These are phyloP conservation scores for Drosophila paranaensis DNA, from an alignment of 2,888 invertebrate species.

Conservation along the genomic window DNA sequence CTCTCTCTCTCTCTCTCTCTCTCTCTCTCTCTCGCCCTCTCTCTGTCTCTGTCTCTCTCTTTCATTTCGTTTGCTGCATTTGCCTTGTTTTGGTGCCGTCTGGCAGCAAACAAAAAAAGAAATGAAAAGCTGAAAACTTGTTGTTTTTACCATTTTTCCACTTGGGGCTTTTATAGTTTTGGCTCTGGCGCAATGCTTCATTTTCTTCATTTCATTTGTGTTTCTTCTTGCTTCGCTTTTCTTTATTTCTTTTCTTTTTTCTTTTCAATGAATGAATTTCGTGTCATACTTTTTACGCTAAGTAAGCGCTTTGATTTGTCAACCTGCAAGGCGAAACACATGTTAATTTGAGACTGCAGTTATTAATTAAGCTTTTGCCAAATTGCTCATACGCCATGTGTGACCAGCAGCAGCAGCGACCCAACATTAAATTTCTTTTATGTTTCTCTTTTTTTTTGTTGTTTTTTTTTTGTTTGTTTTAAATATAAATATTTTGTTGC, in stretches of 20 bases:
- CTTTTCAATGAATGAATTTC: constrained; percentile 68
- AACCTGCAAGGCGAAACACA: constrained; percentile 59
- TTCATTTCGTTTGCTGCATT: constrained; percentile 46
- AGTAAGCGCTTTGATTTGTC: constrained; percentile 72
- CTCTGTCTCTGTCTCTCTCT: constrained; percentile 28
- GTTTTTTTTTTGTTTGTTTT: not conserved
- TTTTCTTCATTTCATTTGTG: constrained; percentile 16
- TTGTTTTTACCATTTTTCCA: constrained; percentile 44
- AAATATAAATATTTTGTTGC: not conserved
- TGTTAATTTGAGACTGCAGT: constrained; percentile 61
- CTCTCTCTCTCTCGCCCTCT: constrained; percentile 32
- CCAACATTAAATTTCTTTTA: constrained; percentile 49
- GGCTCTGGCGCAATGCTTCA: constrained; percentile 24
- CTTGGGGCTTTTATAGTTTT: constrained; percentile 23
- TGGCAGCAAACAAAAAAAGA: constrained; percentile 33
- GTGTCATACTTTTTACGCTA: constrained; percentile 69
- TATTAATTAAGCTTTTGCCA: constrained; percentile 52
- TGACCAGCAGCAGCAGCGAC: constrained; percentile 33
- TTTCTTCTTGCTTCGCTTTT: constrained; percentile 1
- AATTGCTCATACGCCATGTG: constrained; percentile 64
- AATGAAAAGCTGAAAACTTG: constrained; percentile 59
- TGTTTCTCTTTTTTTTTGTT: constrained; percentile 21
- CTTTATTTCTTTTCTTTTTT: not conserved
- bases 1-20: constrained; percentile 16
- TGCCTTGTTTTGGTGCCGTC: constrained; percentile 45